Evolutionary conservation across 2,797 vertebrate genomes (phyloP).

Genomic region (Phaenicophaeus curvirostris): DNA sequence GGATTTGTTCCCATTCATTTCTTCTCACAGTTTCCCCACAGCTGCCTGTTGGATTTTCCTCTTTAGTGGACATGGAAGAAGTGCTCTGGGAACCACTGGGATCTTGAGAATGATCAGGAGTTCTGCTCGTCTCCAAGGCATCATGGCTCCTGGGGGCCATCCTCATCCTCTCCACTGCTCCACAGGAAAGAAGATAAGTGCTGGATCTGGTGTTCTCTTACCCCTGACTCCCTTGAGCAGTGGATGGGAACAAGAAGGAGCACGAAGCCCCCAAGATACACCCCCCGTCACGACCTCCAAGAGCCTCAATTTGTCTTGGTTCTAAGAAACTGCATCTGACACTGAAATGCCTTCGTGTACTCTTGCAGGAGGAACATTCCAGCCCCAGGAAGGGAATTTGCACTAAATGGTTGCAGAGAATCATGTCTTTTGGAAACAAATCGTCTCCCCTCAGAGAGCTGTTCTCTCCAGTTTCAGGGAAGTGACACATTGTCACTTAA

Average conservation of each 20-base stretch:
- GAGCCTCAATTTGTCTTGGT: neutral
- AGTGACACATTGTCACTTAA: slow-evolving; percentile 54
- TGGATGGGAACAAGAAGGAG: neutral
- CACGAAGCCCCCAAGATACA: neutral
- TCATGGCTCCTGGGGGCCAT: neutral
- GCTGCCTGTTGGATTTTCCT: neutral
- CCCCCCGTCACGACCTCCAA: neutral
- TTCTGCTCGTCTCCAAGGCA: neutral
- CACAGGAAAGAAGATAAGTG: neutral
- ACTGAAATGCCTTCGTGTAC: neutral
- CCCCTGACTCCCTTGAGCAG: accelerated
- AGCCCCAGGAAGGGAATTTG: neutral
- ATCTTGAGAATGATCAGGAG: accelerated
- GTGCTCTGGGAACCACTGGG: neutral
- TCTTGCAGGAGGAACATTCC: neutral
- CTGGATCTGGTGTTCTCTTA: neutral
- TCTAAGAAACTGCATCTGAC: neutral
- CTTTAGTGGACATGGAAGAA: neutral
- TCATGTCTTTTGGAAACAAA: slow-evolving; percentile 19
- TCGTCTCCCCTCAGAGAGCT: slow-evolving; percentile 37
- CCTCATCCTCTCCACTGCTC: neutral
- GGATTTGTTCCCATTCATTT: neutral
- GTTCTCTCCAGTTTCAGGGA: slow-evolving; percentile 4
- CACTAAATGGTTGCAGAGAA: neutral
- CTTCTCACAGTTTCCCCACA: neutral